Evolutionary conservation across 2,888 invertebrate species (phyloP).

Genomic region (Spodoptera picta): DNA sequence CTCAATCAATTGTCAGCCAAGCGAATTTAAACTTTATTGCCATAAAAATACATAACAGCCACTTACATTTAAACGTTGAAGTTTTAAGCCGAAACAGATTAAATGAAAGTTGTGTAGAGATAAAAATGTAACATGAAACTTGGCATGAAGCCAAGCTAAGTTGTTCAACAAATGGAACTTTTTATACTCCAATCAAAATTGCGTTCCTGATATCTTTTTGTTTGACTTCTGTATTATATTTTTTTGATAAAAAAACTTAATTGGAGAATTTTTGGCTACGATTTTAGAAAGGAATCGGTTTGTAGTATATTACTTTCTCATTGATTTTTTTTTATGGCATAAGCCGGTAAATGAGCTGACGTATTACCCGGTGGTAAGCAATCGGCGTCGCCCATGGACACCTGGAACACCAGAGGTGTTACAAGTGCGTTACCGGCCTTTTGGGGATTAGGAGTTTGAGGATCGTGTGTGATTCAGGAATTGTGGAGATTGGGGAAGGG

Average conservation of each 20-base stretch:
- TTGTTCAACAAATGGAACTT: slow-evolving; percentile 51
- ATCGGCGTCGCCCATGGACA: too few species aligned
- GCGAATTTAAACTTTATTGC: slow-evolving; percentile 11
- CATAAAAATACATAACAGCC: slow-evolving; percentile 28
- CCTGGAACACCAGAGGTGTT: too few species aligned
- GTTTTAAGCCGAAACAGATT: slow-evolving; percentile 58
- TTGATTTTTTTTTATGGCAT: too few species aligned
- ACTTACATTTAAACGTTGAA: slow-evolving; percentile 44
- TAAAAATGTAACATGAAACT: slow-evolving; percentile 58
- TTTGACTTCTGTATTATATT: slow-evolving; percentile 11
- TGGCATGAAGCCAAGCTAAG: slow-evolving; percentile 51
- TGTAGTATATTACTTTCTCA: background rate
- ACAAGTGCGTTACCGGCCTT: too few species aligned
- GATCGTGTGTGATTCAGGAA: too few species aligned
- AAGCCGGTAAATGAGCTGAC: too few species aligned
- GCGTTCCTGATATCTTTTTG: slow-evolving; percentile 39
- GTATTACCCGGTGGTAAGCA: too few species aligned
- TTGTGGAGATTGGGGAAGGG: too few species aligned
- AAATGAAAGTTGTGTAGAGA: slow-evolving; percentile 52
- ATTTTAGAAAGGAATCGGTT: slow-evolving; percentile 1
- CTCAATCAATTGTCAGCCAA: background rate
- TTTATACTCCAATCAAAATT: slow-evolving; percentile 44
- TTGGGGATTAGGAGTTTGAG: too few species aligned
- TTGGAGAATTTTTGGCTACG: slow-evolving; percentile 11
- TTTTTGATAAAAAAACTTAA: slow-evolving; percentile 11